Evolutionary conservation across 2,113 vertebrate genomes (phyloP), one percentile per base, ranked within the genome.

Genomic region (Suncus etruscus): DNA sequence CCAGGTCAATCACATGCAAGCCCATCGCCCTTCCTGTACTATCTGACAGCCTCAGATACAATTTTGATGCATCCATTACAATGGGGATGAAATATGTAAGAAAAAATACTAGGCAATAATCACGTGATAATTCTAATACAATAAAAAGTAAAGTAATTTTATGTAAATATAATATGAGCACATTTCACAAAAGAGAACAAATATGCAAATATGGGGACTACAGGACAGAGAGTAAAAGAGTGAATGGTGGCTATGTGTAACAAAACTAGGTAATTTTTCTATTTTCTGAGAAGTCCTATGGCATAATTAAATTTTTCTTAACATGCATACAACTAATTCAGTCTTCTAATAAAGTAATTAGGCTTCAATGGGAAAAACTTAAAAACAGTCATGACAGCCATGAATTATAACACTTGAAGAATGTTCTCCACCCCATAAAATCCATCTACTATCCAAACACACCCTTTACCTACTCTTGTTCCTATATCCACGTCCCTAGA

Each of bases 311-410:
- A 54, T 54, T 15, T 54, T 14, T 14, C 3, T 39, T 39, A 54
- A 14, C 54, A 54, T 54, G 54, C 14, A 20, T 7, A 66, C 69
- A 76, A 77, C 54, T 54, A 93, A 93, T 66, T 70, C 83, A 63
- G 20, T 45, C 20, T 50, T 86, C 20, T 74, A 66, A 73, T 81
- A 32, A 69, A 88, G 48, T 58, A 91, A 86, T 63, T 69, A 82
- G 24, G 24, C 48, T 83, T 91, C 24, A 51, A 22, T 29, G 66
- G 20, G 51, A 47, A 78, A 68, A 1, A 11, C 27, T 85, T 69
- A 74, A 70, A 76, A 69, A 51, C 27, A 72, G 8, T n/a, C 31
- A 4, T 50, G 75, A 83, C 1, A 78, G 6, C 12, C 15, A 78
- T 51, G 9, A 51, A 85, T 83, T 50, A 45, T 1, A 25, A n/a